Conservation (phyloP, 1,140 invertebrate species). For the Cherax quadricarinatus region DNA sequence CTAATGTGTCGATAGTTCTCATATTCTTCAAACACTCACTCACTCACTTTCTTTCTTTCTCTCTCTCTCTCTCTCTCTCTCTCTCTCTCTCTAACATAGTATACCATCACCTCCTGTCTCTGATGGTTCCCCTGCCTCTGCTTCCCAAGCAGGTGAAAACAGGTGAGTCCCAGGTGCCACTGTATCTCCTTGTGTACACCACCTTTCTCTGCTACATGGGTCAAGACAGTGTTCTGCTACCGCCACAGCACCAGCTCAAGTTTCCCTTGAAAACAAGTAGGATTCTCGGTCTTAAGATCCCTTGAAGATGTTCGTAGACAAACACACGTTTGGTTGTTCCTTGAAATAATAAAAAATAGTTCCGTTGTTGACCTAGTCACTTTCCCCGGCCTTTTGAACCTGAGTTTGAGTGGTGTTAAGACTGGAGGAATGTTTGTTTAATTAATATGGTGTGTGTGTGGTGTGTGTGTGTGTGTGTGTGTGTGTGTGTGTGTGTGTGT, state of each 20-base stretch:
- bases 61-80: too few species aligned
- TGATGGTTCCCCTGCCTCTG: conserved; percentile 14
- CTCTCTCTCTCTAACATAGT: not conserved
- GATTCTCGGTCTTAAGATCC: not conserved
- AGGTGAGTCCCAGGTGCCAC: conserved; percentile 22
- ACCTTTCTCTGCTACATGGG: not conserved
- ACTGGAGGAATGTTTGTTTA: conserved; percentile 22
- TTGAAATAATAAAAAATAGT: not conserved
- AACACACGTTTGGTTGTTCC: too few species aligned
- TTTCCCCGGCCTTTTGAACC: not conserved
- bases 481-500: too few species aligned
- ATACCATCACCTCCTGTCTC: not conserved
- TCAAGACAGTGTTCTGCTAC: not conserved
- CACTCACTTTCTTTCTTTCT: too few species aligned
- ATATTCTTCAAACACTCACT: too few species aligned
- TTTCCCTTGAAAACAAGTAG: not conserved
- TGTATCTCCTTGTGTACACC: conserved; percentile 35
- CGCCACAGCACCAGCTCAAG: not conserved
- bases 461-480: not conserved
- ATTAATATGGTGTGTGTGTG: not conserved
- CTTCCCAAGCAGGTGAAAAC: not conserved
- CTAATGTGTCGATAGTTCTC: too few species aligned
- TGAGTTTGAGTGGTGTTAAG: conserved; percentile 6
- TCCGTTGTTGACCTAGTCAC: not conserved
- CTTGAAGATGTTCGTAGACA: too few species aligned